Conservation (phyloP, 2,888 invertebrate species). For the Cristatella mucedo region DNA sequence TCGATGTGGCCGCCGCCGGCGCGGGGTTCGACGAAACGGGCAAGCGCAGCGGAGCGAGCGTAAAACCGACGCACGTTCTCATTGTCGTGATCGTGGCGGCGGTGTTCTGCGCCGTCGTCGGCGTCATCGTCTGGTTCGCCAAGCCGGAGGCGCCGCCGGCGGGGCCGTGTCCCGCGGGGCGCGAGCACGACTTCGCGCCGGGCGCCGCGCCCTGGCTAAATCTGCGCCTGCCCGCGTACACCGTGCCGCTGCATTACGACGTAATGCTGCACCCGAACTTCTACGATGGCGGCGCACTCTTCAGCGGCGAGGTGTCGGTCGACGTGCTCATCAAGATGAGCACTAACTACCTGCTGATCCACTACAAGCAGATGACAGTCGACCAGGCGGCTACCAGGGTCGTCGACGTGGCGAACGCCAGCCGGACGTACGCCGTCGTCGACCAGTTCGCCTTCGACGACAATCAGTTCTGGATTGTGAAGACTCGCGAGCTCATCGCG, state of each 20-base stretch:
- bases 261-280: conserved; percentile 52
- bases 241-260: conserved; percentile 52
- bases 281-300: conserved; percentile 41
- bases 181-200: conserved; percentile 5
- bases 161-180: no score
- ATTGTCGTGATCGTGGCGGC: not conserved
- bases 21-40: no score
- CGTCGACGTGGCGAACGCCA: no score
- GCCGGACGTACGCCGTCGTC: conserved; percentile 15
- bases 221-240: conserved; percentile 46
- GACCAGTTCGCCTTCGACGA: conserved; percentile 30
- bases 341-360: conserved; percentile 42
- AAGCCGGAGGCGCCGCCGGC: not conserved
- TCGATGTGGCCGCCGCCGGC: no score
- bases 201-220: conserved; percentile 24
- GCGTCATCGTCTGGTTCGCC: conserved; percentile 3
- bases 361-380: conserved; percentile 48
- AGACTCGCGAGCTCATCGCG: conserved; percentile 18
- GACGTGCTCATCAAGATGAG: conserved; percentile 25
- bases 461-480: conserved; percentile 41
- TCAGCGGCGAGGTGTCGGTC: conserved; percentile 44
- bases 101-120: conserved; percentile 3
- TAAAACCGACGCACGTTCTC: no score
- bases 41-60: no score
- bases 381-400: no score